These are phyloP conservation scores for Pygmarrhopalites habei DNA, from an alignment of 1,140 invertebrate species.

Conservation along the genomic window DNA sequence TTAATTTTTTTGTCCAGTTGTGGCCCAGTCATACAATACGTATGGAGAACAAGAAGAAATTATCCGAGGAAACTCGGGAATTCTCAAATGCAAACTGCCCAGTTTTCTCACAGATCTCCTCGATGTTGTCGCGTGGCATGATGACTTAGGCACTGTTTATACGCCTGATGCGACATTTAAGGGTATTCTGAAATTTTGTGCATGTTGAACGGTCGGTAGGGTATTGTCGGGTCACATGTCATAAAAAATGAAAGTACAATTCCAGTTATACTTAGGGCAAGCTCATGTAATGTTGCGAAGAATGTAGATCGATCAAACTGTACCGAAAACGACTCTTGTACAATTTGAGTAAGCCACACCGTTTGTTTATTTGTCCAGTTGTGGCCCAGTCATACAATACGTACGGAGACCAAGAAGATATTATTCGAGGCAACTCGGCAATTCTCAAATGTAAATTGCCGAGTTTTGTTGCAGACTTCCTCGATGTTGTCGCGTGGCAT, in stretches of 20 bases:
- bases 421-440: constrained; percentile 80
- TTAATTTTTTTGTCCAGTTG: constrained; percentile 61
- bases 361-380: constrained; percentile 58
- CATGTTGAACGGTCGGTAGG: too few relatives aligned
- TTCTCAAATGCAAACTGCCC: constrained; percentile 84
- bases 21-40: constrained; percentile 75
- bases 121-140: constrained; percentile 76
- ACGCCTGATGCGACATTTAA: neutral
- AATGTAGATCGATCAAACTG: too few relatives aligned
- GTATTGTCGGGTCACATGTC: too few relatives aligned
- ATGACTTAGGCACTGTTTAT: constrained; percentile 48
- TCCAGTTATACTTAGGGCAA: too few relatives aligned
- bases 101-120: constrained; percentile 89
- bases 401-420: constrained; percentile 84
- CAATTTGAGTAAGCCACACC: too few relatives aligned
- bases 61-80: constrained; percentile 80
- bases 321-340: too few relatives aligned
- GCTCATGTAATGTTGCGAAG: too few relatives aligned
- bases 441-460: constrained; percentile 86
- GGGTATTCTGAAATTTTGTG: neutral
- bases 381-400: constrained; percentile 79
- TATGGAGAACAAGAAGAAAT: constrained; percentile 86
- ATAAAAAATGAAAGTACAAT: too few relatives aligned
- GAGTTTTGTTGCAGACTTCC: constrained; percentile 85
- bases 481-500: constrained; percentile 79